These are phyloP conservation scores for Parasteatoda tepidariorum DNA, from an alignment of 1,140 invertebrate genomes.

Conservation along the genomic window DNA sequence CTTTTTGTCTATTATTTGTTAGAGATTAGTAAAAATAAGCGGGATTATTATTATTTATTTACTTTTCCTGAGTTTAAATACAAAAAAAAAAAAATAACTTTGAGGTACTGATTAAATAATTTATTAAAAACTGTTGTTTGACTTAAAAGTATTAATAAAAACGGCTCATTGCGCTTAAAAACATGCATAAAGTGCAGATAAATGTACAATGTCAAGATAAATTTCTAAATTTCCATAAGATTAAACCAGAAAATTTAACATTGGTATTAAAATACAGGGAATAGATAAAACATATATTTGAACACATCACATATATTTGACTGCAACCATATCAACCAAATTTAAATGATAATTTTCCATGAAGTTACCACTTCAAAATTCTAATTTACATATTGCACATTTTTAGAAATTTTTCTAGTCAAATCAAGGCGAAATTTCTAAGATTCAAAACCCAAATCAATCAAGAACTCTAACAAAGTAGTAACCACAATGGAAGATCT, in stretches of 20 bases:
- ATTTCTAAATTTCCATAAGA: background rate
- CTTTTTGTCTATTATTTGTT: too few relatives aligned
- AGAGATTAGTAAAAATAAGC: too few relatives aligned
- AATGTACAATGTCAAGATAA: background rate
- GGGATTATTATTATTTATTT: too few relatives aligned
- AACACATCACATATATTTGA: conserved; percentile 33
- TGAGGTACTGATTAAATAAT: background rate
- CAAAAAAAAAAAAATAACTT: background rate
- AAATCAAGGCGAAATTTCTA: conserved; percentile 21
- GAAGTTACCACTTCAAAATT: background rate
- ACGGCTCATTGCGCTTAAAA: background rate
- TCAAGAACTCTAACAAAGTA: conserved; percentile 1
- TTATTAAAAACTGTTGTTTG: background rate
- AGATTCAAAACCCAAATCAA: background rate
- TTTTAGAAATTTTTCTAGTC: conserved; percentile 31
- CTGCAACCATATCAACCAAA: conserved; percentile 35
- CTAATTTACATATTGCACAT: conserved; percentile 54
- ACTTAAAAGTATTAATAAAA: background rate
- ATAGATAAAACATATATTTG: conserved; percentile 28
- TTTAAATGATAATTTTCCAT: conserved; percentile 22
- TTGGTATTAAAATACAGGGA: conserved; percentile 23
- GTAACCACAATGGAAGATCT: conserved; percentile 49
- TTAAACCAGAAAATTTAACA: conserved; percentile 25
- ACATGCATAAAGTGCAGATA: background rate
- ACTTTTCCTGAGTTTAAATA: too few relatives aligned